Percentiles rank a stretch among this genome's conserved stretches.
Evolutionary conservation across 2,797 vertebrate genomes (phyloP).

Genomic region (Capromys pilorides): DNA sequence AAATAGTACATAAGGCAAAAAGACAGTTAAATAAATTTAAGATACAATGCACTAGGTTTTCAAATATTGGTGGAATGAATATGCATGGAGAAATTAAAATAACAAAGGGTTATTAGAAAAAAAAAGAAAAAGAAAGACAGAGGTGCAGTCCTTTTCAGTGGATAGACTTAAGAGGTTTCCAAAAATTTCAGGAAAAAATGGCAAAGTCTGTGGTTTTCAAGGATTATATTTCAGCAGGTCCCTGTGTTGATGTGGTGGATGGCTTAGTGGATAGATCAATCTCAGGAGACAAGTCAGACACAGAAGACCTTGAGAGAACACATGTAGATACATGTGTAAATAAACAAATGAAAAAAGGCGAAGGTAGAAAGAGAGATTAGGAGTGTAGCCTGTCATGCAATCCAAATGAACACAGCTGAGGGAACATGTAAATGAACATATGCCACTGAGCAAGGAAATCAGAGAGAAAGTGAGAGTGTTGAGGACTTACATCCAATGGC

Average conservation of each 20-base stretch:
- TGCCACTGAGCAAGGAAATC: not conserved
- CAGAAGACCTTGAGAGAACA: not conserved
- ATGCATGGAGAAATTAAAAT: not conserved
- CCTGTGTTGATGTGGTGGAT: not conserved
- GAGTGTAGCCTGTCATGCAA: not conserved
- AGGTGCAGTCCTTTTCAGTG: not conserved
- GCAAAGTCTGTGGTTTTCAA: not conserved
- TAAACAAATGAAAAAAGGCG: not conserved
- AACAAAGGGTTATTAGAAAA: not conserved
- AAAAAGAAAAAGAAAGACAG: not conserved
- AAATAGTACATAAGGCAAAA: constrained; percentile 21
- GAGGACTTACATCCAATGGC: not conserved
- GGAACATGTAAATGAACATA: not conserved
- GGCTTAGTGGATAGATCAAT: not conserved
- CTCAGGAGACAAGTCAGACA: not conserved
- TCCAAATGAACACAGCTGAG: not conserved
- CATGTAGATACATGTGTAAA: too few species aligned
- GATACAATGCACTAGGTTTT: not conserved
- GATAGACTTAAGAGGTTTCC: not conserved
- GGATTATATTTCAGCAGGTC: not conserved
- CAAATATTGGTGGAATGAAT: not conserved
- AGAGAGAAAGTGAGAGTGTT: not conserved
- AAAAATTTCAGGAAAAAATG: not conserved
- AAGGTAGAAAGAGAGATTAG: not conserved
- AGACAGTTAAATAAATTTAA: not conserved